Conservation (phyloP, 2,888 invertebrate species). For the Neoitamus cyanurus region DNA sequence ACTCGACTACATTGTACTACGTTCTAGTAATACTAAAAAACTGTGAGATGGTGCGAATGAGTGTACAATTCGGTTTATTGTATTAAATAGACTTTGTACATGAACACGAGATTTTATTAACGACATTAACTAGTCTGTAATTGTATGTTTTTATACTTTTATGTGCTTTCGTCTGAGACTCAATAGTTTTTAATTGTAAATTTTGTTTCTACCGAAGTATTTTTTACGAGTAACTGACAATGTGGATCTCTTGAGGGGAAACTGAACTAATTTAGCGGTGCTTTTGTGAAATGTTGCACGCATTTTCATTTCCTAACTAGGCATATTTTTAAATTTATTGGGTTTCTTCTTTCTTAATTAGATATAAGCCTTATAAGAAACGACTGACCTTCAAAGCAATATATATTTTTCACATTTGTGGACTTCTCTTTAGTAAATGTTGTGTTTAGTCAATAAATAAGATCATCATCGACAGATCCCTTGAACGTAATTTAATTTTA, state of each 20-base stretch:
- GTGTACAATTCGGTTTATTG: neutral
- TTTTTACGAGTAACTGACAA: slow-evolving; percentile 24
- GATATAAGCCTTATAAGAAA: neutral
- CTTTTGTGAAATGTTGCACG: neutral
- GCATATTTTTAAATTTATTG: neutral
- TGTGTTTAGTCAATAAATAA: neutral
- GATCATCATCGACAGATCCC: no score
- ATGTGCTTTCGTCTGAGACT: slow-evolving; percentile 48
- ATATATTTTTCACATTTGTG: neutral
- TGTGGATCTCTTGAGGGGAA: neutral
- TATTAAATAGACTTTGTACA: slow-evolving; percentile 30
- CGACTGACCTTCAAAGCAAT: neutral
- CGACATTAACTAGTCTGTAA: slow-evolving; percentile 50
- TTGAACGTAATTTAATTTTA: no score
- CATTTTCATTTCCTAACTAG: neutral
- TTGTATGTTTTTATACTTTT: slow-evolving; percentile 51
- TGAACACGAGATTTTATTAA: slow-evolving; percentile 45
- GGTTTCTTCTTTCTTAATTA: neutral
- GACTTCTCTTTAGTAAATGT: neutral
- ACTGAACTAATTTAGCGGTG: neutral
- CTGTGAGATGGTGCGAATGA: slow-evolving; percentile 22
- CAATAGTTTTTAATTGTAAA: slow-evolving; percentile 37
- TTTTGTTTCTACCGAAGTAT: slow-evolving; percentile 37
- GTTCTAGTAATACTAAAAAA: slow-evolving; percentile 56
- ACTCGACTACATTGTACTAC: slow-evolving; percentile 54